Percentiles rank a stretch among this genome's conserved stretches.
Evolutionary conservation across 2,888 invertebrate genomes (phyloP).

Genomic region (Masnerella sp.): DNA sequence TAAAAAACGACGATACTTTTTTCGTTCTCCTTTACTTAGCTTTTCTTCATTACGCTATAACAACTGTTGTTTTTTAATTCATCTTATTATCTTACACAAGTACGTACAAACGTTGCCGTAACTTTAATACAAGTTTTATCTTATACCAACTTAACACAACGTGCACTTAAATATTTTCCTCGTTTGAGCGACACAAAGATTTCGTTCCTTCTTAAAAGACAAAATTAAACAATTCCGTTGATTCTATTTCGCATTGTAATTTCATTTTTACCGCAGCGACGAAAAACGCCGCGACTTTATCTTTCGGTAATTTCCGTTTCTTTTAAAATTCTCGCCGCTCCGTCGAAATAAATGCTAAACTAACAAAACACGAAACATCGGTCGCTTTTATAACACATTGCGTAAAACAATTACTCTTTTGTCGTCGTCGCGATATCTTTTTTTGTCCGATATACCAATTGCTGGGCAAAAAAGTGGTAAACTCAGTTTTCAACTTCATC

Average conservation of each 20-base stretch:
- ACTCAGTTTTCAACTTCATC: conserved; percentile 31
- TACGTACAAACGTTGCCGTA: conserved; percentile 24
- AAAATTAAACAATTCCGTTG: conserved; percentile 23
- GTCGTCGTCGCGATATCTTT: neutral
- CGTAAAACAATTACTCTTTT: neutral
- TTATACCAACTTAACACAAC: conserved; percentile 37
- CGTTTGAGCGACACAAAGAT: conserved; percentile 18
- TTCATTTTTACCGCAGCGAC: conserved; percentile 8
- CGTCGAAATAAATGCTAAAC: conserved; percentile 10
- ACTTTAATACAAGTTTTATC: conserved; percentile 44
- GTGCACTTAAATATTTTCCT: conserved; percentile 37
- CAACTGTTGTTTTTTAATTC: conserved; percentile 18
- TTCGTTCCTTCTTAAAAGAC: conserved; percentile 1
- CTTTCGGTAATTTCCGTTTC: conserved; percentile 17
- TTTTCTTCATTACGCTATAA: conserved; percentile 13
- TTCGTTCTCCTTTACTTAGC: neutral
- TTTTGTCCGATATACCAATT: conserved; percentile 11
- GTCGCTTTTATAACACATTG: neutral
- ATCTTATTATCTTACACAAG: conserved; percentile 34
- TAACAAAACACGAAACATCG: neutral
- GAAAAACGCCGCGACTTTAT: neutral
- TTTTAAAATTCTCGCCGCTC: neutral
- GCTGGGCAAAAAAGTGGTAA: conserved; percentile 21
- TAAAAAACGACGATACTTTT: neutral
- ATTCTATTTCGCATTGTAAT: conserved; percentile 25